Evolutionary conservation across 1,140 invertebrate species (phyloP).

Genomic region (Orchestia grillus): DNA sequence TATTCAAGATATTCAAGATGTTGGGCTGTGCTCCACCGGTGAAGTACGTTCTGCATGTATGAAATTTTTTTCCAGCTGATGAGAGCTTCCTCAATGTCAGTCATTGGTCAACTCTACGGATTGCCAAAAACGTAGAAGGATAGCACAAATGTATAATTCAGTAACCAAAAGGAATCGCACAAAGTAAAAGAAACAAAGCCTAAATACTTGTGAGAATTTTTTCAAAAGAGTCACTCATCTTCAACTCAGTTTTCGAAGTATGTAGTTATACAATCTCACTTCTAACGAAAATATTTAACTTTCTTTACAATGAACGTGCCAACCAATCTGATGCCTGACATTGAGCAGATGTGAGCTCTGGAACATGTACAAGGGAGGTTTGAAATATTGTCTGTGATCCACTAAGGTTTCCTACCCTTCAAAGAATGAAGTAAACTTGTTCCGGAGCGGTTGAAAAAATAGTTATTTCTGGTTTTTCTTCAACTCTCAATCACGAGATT

Average conservation of each 20-base stretch:
- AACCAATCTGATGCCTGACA: too few relatives aligned
- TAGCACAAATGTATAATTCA: not conserved
- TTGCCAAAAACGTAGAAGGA: not conserved
- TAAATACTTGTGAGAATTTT: not conserved
- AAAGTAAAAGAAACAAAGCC: not conserved
- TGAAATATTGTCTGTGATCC: too few relatives aligned
- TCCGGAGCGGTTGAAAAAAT: not conserved
- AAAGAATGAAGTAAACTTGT: not conserved
- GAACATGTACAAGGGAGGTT: too few relatives aligned
- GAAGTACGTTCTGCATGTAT: not conserved
- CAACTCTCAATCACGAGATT: not conserved
- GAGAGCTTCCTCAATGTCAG: not conserved
- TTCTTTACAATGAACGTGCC: not conserved
- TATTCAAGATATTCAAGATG: too few relatives aligned
- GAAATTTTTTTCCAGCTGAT: not conserved
- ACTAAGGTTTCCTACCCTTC: too few relatives aligned
- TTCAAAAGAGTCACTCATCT: not conserved
- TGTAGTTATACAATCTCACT: too few relatives aligned
- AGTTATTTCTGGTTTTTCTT: not conserved
- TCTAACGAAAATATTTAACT: not conserved
- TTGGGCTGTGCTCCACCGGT: too few relatives aligned
- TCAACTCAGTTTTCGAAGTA: not conserved
- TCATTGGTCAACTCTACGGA: not conserved
- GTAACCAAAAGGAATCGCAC: not conserved
- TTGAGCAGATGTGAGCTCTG: not conserved